Percentiles rank a stretch among this genome's conserved stretches.
These are phyloP conservation scores for Xestia c-nigrum DNA, from an alignment of 2,888 invertebrate genomes.

Conservation along the genomic window DNA sequence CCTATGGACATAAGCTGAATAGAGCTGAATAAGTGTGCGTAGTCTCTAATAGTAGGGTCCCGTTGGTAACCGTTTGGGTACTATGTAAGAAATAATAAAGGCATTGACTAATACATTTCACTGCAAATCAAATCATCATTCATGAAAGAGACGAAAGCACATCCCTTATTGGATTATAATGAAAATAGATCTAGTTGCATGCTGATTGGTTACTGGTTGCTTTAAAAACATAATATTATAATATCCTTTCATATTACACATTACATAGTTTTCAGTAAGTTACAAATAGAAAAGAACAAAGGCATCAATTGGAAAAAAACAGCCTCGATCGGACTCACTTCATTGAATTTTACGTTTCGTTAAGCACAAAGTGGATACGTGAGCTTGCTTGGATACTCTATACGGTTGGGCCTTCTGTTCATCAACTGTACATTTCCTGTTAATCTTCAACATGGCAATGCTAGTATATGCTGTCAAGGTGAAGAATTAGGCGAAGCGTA, in stretches of 20 bases:
- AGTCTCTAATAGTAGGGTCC: too few relatives aligned
- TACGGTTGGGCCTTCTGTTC: constrained; percentile 25
- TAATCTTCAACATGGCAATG: constrained; percentile 1
- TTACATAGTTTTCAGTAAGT: too few relatives aligned
- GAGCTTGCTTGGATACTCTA: neutral
- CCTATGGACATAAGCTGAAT: too few relatives aligned
- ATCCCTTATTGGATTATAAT: neutral
- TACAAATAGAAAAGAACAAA: too few relatives aligned
- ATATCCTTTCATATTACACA: too few relatives aligned
- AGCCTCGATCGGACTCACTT: constrained; percentile 1
- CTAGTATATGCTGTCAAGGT: constrained; percentile 39
- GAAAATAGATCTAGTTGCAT: too few relatives aligned
- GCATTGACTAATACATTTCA: neutral
- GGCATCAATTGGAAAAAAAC: neutral
- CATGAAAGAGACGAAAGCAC: neutral
- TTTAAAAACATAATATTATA: too few relatives aligned
- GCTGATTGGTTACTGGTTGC: too few relatives aligned
- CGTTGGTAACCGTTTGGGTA: too few relatives aligned
- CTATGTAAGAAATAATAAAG: too few relatives aligned
- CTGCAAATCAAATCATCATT: neutral
- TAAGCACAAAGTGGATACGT: neutral
- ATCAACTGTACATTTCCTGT: neutral
- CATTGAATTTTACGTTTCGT: constrained; percentile 3
- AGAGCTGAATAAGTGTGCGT: too few relatives aligned
- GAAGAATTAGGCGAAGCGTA: constrained; percentile 41